These are phyloP conservation scores for Gavia stellata DNA, from an alignment of 2,113 vertebrate genomes.

Conservation along the genomic window DNA sequence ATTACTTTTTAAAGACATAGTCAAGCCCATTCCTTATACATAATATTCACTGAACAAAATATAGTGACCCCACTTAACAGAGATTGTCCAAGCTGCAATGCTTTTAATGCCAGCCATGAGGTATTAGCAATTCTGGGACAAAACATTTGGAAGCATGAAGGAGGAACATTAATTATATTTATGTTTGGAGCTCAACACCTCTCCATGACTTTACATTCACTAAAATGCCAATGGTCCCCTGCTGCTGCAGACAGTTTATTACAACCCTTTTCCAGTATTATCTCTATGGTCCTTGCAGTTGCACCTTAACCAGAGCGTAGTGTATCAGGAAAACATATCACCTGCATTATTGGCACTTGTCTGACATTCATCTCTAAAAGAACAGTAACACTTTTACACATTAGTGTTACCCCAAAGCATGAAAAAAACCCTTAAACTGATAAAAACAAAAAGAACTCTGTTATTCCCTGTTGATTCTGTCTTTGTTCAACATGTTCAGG, in stretches of 20 bases:
- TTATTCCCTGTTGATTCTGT: background rate
- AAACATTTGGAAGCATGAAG: background rate
- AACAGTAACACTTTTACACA: background rate
- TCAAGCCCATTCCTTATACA: background rate
- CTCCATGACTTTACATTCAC: background rate
- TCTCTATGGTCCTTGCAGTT: background rate
- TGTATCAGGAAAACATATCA: background rate
- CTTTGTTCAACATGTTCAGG: background rate
- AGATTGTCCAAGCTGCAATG: background rate
- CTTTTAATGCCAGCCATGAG: background rate
- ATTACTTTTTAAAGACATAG: background rate
- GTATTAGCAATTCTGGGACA: background rate
- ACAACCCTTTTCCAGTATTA: background rate
- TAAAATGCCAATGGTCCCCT: background rate
- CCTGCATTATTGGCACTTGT: background rate
- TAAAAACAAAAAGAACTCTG: background rate
- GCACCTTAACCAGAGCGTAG: background rate
- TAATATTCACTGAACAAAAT: background rate
- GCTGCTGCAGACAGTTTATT: background rate
- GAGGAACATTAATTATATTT: accelerated
- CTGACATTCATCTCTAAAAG: background rate
- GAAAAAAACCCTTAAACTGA: background rate
- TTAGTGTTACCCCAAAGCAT: background rate
- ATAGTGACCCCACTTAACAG: too few relatives aligned
- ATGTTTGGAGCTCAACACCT: background rate